Percentiles rank a stretch among this genome's conserved stretches.
These are phyloP conservation scores for Dipus sagitta DNA, from an alignment of 2,797 vertebrate genomes.

Conservation along the genomic window DNA sequence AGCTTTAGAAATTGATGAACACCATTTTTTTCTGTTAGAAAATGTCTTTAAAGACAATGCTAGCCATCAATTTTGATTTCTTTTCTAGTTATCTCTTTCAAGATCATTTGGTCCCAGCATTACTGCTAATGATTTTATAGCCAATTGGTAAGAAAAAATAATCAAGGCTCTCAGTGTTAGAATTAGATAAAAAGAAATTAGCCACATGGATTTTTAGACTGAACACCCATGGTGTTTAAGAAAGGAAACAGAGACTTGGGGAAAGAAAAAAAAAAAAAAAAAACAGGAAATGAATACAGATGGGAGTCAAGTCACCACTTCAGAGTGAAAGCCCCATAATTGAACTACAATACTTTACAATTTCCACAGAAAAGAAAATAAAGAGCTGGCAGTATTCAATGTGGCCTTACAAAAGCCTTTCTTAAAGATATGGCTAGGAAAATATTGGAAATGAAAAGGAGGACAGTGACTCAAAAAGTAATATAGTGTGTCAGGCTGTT, in stretches of 20 bases:
- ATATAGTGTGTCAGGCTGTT: slow-evolving; percentile 71
- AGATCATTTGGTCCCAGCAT: slow-evolving; percentile 3
- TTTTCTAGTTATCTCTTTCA: slow-evolving; percentile 16
- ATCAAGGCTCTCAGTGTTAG: background rate
- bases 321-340: slow-evolving; percentile 41
- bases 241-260: slow-evolving; percentile 28
- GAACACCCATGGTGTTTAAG: slow-evolving; percentile 12
- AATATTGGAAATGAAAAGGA: slow-evolving; percentile 76
- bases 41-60: slow-evolving; percentile 16
- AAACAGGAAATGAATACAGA: slow-evolving; percentile 37
- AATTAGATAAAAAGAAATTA: slow-evolving; percentile 66
- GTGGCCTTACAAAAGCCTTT: slow-evolving; percentile 70
- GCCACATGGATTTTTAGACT: slow-evolving; percentile 40
- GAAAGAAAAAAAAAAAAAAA: background rate
- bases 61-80: slow-evolving; percentile 38
- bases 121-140: slow-evolving; percentile 41
- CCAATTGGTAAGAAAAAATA: slow-evolving; percentile 8
- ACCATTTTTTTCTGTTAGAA: slow-evolving; percentile 12
- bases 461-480: slow-evolving; percentile 73
- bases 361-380: slow-evolving; percentile 72
- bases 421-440: slow-evolving; percentile 74
- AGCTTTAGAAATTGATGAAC: background rate
- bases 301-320: slow-evolving; percentile 5
- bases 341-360: slow-evolving; percentile 42
- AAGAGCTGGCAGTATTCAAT: slow-evolving; percentile 60